Base-by-base conservation (phyloP, 2,888 invertebrate species). In the Platerodrilus igneus region DNA sequence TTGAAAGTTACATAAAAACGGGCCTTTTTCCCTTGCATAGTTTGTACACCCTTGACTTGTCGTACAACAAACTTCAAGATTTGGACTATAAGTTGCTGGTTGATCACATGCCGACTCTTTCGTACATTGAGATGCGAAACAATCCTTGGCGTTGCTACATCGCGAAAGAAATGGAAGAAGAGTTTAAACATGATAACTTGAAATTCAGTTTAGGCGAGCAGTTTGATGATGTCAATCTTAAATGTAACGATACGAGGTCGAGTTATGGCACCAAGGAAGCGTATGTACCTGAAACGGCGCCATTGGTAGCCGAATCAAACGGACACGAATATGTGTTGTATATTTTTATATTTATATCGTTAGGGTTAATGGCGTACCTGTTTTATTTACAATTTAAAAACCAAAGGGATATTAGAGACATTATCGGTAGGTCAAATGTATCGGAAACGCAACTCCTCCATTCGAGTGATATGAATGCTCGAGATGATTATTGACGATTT, bases 31-130 rank as follows among this genome's bases (percentile, higher is more conserved):
- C 57, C 2, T 34, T 68, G 18, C 56, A 58, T 21, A 64, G 56
- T 45, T 44, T 68, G 6, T 60, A 66, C 38, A 57, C 60, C 14
- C 41, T 68, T 17, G 68, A 68, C 45, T 38, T 68, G 3, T 63
- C 66, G 0, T 43, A 51, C 33, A 68, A 67, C 40, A 52, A 56
- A 7, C 43, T 68, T 5, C 48, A 48, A 1, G 57, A 64, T 44
- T 41, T 68, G 3, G 64, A 68, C 42, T 68, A 66, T 42, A 54
- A 57, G 6, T 45, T 51, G 4, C 42, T 68, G 13, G 52, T 62
- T 7, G 46, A 56, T 1, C 53, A 66, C 31, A 44, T 65, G 26
- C 66, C 66, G 0, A 57, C 54, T 13, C 43, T 68, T 3, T 46
- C 63, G 1, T 60, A 59, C 32, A 35, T 68, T 2, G 48, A 50